Evolutionary conservation across 2,797 vertebrate genomes (phyloP).

Genomic region (Poeciliopsis paucimaculata): DNA sequence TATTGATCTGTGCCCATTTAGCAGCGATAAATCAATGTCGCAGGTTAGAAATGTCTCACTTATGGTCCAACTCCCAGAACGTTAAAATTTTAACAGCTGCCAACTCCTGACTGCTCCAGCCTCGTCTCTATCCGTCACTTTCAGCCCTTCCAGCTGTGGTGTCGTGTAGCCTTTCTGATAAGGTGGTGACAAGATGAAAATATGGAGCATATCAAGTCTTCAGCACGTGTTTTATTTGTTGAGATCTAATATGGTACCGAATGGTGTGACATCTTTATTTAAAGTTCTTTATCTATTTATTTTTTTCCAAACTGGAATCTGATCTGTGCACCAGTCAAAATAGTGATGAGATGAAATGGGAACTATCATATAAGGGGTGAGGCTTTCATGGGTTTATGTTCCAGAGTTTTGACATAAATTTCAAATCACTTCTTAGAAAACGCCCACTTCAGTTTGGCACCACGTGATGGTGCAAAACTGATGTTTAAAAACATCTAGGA

Average conservation of each 20-base stretch:
- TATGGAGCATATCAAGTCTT: slow-evolving; percentile 52
- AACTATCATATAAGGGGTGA: not conserved
- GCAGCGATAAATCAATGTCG: slow-evolving; percentile 61
- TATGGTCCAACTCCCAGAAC: slow-evolving; percentile 54
- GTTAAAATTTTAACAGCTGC: slow-evolving; percentile 64
- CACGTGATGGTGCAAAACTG: no score
- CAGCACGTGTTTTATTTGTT: slow-evolving; percentile 23
- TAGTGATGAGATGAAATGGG: not conserved
- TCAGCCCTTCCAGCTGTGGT: slow-evolving; percentile 33
- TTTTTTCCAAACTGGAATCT: not conserved
- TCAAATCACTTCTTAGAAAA: not conserved
- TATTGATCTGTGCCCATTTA: slow-evolving; percentile 64
- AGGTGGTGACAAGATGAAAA: slow-evolving; percentile 53
- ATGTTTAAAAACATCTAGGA: not conserved
- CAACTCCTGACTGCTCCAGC: slow-evolving; percentile 43
- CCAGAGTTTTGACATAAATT: not conserved
- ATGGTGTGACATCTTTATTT: slow-evolving; percentile 15
- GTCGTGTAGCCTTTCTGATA: slow-evolving; percentile 38
- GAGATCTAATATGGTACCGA: slow-evolving; percentile 32
- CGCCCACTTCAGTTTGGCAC: not conserved
- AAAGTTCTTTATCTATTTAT: not conserved
- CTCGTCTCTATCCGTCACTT: slow-evolving; percentile 50
- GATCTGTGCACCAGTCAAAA: not conserved
- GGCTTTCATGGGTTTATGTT: not conserved
- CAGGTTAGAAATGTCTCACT: slow-evolving; percentile 39